phyloP scores from a whole-genome alignment of 1,140 invertebrate genomes.

The Monomorium pharaonis region DNA sequence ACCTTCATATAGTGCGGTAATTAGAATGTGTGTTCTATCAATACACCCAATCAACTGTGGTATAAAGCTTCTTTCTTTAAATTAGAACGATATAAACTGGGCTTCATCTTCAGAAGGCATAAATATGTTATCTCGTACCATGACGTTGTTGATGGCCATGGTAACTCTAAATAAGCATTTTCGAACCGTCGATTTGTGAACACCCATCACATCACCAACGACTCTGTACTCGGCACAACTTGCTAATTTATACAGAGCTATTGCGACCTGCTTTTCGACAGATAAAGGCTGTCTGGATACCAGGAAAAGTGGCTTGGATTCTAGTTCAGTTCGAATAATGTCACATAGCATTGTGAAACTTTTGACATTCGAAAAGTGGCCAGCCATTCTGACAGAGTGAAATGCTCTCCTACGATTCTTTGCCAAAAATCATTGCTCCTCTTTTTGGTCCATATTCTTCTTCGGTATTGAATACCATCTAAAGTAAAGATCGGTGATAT shows the following conservation, averaged over 20 bases:
- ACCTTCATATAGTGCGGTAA: not conserved
- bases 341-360: not conserved
- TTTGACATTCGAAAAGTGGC: constrained; percentile 13
- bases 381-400: not conserved
- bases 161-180: not conserved
- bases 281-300: constrained; percentile 4
- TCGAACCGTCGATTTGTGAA: constrained; percentile 13
- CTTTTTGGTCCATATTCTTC: not conserved
- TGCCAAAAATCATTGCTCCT: not conserved
- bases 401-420: not conserved
- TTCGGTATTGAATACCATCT: not conserved
- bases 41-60: constrained; percentile 5
- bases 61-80: not conserved
- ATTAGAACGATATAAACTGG: not conserved
- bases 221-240: constrained; percentile 8
- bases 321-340: not conserved
- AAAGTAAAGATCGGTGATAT: not conserved
- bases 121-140: not conserved
- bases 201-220: not conserved
- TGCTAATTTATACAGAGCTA: constrained; percentile 16
- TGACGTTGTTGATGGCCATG: not conserved
- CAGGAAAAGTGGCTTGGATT: not conserved
- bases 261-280: constrained; percentile 10
- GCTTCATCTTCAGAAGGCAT: not conserved
- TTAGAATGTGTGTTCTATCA: not conserved